Evolutionary conservation across 2,113 vertebrate species (phyloP).

Genomic region (Vulpes ferrilata): DNA sequence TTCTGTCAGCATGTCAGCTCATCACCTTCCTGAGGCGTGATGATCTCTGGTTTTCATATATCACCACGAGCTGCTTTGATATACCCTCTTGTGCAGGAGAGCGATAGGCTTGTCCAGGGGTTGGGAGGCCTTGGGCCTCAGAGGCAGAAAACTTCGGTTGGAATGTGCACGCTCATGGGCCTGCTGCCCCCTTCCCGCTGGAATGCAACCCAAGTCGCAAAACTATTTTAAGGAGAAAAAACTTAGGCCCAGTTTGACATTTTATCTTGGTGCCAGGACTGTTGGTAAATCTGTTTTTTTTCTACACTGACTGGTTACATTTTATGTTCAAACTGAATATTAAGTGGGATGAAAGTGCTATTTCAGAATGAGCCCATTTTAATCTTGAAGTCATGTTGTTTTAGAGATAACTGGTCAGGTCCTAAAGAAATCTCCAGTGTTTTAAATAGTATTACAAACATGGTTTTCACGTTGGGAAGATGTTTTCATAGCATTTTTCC

Average conservation of each 20-base stretch:
- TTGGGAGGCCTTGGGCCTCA: not conserved
- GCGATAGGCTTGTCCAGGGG: constrained; percentile 50
- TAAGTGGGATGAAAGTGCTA: constrained; percentile 1
- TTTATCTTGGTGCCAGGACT: constrained; percentile 55
- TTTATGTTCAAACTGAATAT: constrained; percentile 44
- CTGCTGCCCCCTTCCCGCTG: constrained; percentile 69
- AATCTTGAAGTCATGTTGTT: constrained; percentile 4
- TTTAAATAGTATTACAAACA: not conserved
- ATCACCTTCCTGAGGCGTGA: constrained; percentile 86
- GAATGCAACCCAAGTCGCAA: constrained; percentile 75
- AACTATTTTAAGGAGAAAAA: constrained; percentile 79
- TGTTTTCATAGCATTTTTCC: not conserved
- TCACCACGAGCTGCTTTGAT: constrained; percentile 85
- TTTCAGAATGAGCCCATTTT: constrained; percentile 40
- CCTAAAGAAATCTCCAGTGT: constrained; percentile 16
- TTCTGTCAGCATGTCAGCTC: constrained; percentile 88
- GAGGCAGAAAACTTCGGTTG: constrained; percentile 48
- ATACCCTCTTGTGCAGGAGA: constrained; percentile 82
- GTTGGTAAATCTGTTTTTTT: not conserved
- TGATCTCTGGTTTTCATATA: constrained; percentile 87
- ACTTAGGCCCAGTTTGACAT: not conserved
- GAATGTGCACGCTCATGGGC: constrained; percentile 83
- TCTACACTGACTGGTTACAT: not conserved
- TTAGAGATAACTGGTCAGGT: not conserved
- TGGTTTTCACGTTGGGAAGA: constrained; percentile 3